Evolutionary conservation across 2,888 invertebrate species (phyloP), one percentile per base, ranked within the genome.

Genomic region (Drosophila gaucha): DNA sequence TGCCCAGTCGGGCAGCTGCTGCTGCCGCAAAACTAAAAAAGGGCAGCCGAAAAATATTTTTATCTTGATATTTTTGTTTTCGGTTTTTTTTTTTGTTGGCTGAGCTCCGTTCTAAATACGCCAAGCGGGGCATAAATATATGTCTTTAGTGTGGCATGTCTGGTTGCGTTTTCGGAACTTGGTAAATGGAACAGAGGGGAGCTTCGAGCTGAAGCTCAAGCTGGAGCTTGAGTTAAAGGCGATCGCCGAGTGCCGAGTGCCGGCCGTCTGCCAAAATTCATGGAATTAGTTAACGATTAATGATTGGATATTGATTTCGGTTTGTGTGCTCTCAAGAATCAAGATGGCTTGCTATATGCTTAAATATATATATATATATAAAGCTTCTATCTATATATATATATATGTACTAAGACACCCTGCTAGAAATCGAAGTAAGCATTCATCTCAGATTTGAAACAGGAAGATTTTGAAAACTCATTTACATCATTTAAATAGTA

Each of bases 271-370:
- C 70, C 86, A 73, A 80, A 84, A 86, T 86, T 86, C 87, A 85
- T 68, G 82, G 85, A 86, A 86, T 86, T 86, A 78, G 87, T 85
- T 87, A 86, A 86, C 87, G 87, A 86, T 85, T 86, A 85, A 85
- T 86, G 84, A 86, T 85, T 86, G 82, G 79, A 86, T 85, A 84
- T 85, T 84, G 86, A 84, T 79, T 85, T 84, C 67, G 78, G 14
- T 49, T 58, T 62, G 50, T 47, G 22, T 36, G 56, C 39, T 33
- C 51, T 18, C 43, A 28, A 46, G 38, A 46, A 22, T 49, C 43
- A 24, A 55, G 43, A 38, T 39, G 44, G 44, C 18, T 44, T 6
- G 28, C 28, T 28, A 28, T 28, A 30, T 44, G 26, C 28, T 39
- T 16, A 6, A 28, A 41, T 9, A 9, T 6, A n/a, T 14, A 26